Evolutionary conservation across 2,113 vertebrate genomes (phyloP).

Genomic region (Desmodus rotundus): DNA sequence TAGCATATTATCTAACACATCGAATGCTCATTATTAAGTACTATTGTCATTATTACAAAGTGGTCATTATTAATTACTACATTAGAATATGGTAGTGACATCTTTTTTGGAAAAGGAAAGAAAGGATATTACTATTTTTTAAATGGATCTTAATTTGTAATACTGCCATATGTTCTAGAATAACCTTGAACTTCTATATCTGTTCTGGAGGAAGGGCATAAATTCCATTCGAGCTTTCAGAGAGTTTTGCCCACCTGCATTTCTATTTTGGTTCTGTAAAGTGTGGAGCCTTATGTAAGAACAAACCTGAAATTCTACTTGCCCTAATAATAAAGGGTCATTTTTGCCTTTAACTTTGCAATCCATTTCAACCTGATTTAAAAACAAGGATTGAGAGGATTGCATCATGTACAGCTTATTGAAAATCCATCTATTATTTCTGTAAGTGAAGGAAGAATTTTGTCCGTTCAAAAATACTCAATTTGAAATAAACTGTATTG

Average conservation of each 20-base stretch:
- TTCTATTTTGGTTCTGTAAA: background rate
- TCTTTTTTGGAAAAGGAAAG: background rate
- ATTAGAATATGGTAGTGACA: background rate
- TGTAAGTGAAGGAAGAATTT: background rate
- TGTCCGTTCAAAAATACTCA: background rate
- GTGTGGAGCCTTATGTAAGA: background rate
- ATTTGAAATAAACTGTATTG: background rate
- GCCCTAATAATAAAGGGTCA: background rate
- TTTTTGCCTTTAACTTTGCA: conserved; percentile 22
- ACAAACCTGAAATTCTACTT: background rate
- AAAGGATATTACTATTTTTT: background rate
- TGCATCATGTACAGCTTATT: background rate
- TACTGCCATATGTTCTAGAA: background rate
- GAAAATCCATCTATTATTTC: background rate
- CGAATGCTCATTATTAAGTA: background rate
- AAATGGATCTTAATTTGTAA: background rate
- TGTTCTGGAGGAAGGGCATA: background rate
- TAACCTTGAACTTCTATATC: background rate
- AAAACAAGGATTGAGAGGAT: background rate
- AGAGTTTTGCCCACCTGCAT: background rate
- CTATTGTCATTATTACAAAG: background rate
- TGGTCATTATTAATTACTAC: background rate
- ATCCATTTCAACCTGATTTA: background rate
- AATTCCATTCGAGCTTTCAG: background rate
- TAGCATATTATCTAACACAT: background rate